Conservation (phyloP, 2,888 invertebrate species). For the Tipula unca region DNA sequence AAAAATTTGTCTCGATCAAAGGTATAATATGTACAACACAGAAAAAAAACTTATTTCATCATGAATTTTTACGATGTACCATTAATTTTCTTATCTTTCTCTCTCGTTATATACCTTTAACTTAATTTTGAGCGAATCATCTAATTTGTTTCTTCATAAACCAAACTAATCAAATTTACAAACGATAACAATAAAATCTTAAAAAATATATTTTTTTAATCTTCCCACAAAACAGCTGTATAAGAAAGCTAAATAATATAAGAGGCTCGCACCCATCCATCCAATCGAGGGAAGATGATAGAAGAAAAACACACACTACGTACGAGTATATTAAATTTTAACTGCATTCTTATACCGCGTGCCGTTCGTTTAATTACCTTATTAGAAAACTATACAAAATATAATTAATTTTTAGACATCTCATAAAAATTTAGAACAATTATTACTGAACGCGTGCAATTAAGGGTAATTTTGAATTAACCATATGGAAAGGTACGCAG, state of each 20-base stretch:
- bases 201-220: not conserved
- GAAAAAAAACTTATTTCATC: not conserved
- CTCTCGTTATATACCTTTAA: not conserved
- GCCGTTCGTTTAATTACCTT: not conserved
- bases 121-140: not conserved
- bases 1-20: not conserved
- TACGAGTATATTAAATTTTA: no score
- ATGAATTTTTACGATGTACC: not conserved
- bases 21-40: no score
- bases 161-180: not conserved
- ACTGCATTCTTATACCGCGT: not conserved
- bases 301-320: no score
- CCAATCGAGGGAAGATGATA: no score
- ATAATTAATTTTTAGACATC: not conserved
- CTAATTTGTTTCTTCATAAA: not conserved
- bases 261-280: not conserved
- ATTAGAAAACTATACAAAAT: not conserved
- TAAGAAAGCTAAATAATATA: not conserved
- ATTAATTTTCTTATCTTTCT: not conserved
- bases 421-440: not conserved
- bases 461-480: not conserved
- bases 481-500: conserved; percentile 1
- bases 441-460: not conserved
- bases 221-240: not conserved
- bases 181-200: not conserved